phyloP scores from a whole-genome alignment of 2,888 invertebrate species.

The Cataglyphis cursor region DNA sequence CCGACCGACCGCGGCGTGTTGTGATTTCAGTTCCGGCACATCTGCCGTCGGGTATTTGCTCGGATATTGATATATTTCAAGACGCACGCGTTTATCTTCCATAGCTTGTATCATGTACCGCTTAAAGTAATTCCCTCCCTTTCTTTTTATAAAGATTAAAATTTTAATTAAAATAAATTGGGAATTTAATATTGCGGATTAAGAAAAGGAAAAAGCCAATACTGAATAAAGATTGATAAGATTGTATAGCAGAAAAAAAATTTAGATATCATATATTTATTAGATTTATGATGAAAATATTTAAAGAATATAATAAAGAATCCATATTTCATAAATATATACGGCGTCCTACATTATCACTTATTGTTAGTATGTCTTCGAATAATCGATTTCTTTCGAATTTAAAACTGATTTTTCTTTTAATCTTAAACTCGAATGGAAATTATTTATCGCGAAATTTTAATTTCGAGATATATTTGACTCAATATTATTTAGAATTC shows the following conservation, averaged over 20 bases:
- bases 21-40: conserved; percentile 23
- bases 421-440: neutral
- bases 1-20: conserved; percentile 7
- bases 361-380: neutral
- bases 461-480: neutral
- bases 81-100: neutral
- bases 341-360: neutral
- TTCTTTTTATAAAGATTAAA: neutral
- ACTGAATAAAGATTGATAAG: neutral
- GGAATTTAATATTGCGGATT: neutral
- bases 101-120: neutral
- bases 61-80: conserved; percentile 33
- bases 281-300: neutral
- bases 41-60: conserved; percentile 17
- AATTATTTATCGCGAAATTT: conserved; percentile 3
- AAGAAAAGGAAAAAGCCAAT: neutral
- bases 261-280: neutral
- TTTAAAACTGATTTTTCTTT: neutral
- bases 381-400: neutral
- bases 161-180: neutral
- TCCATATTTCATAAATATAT: neutral
- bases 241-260: neutral
- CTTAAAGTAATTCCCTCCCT: neutral
- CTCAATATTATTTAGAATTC: neutral
- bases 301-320: neutral